Evolutionary conservation across 2,888 invertebrate genomes (phyloP).

Genomic region (Cremastobaeus sp.): DNA sequence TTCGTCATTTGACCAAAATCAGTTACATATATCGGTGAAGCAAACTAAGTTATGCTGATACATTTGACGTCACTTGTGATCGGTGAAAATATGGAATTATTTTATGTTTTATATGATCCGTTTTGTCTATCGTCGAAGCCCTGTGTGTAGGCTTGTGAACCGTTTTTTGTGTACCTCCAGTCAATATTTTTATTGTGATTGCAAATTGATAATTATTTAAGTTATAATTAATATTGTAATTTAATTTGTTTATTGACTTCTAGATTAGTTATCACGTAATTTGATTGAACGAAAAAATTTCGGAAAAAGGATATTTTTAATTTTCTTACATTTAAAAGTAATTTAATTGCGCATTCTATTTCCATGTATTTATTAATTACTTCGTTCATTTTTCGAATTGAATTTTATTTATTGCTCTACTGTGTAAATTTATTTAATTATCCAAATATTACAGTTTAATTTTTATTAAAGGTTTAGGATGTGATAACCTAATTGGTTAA

Average conservation of each 20-base stretch:
- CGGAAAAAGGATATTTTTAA: no score
- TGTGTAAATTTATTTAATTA: background rate
- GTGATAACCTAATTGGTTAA: slow-evolving; percentile 11
- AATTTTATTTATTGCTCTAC: slow-evolving; percentile 9
- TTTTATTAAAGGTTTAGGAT: background rate
- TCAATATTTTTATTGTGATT: slow-evolving; percentile 38
- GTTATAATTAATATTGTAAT: slow-evolving; percentile 4
- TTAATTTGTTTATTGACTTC: background rate
- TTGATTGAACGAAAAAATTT: no score
- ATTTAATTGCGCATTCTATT: background rate
- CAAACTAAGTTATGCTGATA: slow-evolving; percentile 19
- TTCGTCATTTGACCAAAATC: slow-evolving; percentile 44
- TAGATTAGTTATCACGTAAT: background rate
- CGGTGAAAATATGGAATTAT: background rate
- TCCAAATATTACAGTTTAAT: no score
- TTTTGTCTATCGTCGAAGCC: background rate
- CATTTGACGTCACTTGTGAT: slow-evolving; percentile 4
- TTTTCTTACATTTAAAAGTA: background rate
- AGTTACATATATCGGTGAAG: background rate
- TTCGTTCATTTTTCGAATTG: background rate
- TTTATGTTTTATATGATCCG: background rate
- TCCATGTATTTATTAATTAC: slow-evolving; percentile 7
- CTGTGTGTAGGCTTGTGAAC: slow-evolving; percentile 2
- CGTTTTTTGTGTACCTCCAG: slow-evolving; percentile 14
- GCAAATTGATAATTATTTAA: slow-evolving; percentile 15